Conservation (phyloP, 2,113 vertebrate species). For the Pygoscelis adeliae region DNA sequence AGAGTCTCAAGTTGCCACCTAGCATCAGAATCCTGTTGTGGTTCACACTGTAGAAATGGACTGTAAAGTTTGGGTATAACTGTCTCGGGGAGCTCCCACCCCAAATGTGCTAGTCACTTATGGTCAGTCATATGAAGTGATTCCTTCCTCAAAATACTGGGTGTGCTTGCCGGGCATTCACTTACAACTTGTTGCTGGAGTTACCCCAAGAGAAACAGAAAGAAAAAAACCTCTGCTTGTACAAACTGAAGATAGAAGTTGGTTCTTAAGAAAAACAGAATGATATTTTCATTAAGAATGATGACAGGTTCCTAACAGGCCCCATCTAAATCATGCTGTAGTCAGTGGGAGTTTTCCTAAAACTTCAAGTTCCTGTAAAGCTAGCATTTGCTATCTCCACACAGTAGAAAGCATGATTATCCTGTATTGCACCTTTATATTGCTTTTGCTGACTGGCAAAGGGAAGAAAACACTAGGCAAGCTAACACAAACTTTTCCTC, state of each 20-base stretch:
- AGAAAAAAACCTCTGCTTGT: neutral
- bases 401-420: neutral
- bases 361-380: neutral
- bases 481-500: neutral
- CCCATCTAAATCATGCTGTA: neutral
- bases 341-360: neutral
- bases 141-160: neutral
- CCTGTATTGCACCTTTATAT: neutral
- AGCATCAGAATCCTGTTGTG: neutral
- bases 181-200: neutral
- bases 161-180: neutral
- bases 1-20: neutral
- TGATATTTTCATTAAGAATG: neutral
- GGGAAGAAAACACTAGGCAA: neutral
- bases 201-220: neutral
- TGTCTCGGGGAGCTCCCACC: neutral
- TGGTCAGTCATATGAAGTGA: rapidly evolving
- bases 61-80: neutral
- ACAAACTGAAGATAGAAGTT: neutral
- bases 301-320: neutral
- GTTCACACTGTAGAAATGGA: neutral
- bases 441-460: neutral
- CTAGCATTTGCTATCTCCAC: neutral
- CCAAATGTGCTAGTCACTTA: neutral
- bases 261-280: neutral